Evolutionary conservation across 1,140 invertebrate species (phyloP), one percentile per base, ranked within the genome.

Genomic region (Teleogryllus occipitalis): DNA sequence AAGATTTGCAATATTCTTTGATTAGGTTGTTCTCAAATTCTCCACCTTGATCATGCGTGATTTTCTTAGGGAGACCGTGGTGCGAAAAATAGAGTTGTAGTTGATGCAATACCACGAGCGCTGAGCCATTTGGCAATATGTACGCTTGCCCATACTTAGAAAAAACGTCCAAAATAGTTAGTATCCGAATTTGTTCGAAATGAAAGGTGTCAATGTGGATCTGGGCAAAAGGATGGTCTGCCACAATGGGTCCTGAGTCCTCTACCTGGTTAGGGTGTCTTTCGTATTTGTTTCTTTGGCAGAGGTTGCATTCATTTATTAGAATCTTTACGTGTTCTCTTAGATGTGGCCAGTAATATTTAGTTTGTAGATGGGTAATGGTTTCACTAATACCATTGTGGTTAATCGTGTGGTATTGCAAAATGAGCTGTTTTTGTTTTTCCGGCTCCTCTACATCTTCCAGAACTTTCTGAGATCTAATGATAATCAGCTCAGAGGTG

Each of bases 81-180:
- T 72, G 14, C 6, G 65, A 72, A n/a, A 72, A 72, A 72, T 72
- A 72, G 3, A 72, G 14, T 72, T 72, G 65, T 1, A 72, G n/a
- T 72, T 72, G 65, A 72, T n/a, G 14, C n/a, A 72, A n/a, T 6
- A 72, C 65, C 3, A 6, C 65, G 3, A 72, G n/a, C 14, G 65
- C 65, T 72, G 6, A 15, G 65, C 65, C 6, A 72, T 72, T 72
- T 15, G 65, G 65, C 65, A 72, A n/a, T 72, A 72, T n/a, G 6
- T 72, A 72, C n/a, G 65, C 65, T 72, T 72, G 65, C n/a, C 65
- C 65, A n/a, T 72, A 72, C n/a, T 72, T 72, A 14, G 65, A 72
- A n/a, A 72, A 72, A 15, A 72, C 6, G n/a, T 72, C 65, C n/a
- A 72, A 15, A 14, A 72, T 15, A 72, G 65, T 72, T 72, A 72